These are phyloP conservation scores for Istiophorus platypterus DNA, from an alignment of 2,113 vertebrate species.

Conservation along the genomic window DNA sequence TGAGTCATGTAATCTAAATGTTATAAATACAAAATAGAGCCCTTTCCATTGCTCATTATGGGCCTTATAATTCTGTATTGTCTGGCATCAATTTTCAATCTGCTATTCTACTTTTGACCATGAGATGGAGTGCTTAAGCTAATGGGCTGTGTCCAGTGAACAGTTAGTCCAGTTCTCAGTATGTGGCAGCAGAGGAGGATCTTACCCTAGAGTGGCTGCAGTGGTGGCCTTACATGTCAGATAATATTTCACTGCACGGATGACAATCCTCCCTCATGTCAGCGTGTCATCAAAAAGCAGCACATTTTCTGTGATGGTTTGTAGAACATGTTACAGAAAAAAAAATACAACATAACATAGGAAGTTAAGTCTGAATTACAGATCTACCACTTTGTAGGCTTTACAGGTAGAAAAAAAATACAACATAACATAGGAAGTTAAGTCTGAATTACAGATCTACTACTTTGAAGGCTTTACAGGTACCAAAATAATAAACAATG, in stretches of 20 bases:
- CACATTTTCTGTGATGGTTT: not conserved
- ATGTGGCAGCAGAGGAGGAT: not conserved
- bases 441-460: not conserved
- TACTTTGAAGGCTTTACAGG: not conserved
- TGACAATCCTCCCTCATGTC: not conserved
- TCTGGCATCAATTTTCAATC: not conserved
- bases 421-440: not conserved
- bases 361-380: not conserved
- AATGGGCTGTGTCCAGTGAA: too few relatives aligned
- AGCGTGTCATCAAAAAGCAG: not conserved
- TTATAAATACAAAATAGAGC: too few relatives aligned
- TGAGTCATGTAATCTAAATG: too few relatives aligned
- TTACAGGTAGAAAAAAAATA: too few relatives aligned
- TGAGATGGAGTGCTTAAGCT: conserved; percentile 38
- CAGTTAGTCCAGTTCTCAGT: not conserved
- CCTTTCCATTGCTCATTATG: too few relatives aligned
- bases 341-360: not conserved
- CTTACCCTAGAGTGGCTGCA: not conserved
- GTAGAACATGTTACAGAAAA: not conserved
- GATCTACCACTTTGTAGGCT: not conserved
- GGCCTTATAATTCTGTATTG: too few relatives aligned
- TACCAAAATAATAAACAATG: too few relatives aligned
- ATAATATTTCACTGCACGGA: not conserved
- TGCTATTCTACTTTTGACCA: conserved; percentile 37
- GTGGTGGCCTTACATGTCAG: not conserved